Evolutionary conservation across 2,797 vertebrate species (phyloP), one percentile per base, ranked within the genome.

Genomic region (Phalloptychus januarius): DNA sequence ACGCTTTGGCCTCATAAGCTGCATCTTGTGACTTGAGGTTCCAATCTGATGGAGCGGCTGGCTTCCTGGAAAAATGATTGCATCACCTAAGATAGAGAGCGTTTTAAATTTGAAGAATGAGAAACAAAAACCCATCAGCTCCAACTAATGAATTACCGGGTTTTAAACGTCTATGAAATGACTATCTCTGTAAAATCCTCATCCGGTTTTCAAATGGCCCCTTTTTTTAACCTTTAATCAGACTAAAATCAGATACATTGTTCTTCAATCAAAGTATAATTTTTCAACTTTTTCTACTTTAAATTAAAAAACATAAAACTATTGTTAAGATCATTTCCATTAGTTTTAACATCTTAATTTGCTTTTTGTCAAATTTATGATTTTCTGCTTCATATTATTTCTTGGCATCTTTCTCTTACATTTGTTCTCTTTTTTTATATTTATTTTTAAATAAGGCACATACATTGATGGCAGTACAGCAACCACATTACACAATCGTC

Each of bases 1-100:
- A 74, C 52, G 78, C 71, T 50, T 52, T 46, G 54, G 85, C 83
- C 86, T 84, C 90, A 93, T 94, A 91, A 94, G 91, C 90, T 76
- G 36, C 40, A 90, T 92, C 95, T 94, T 95, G 90, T 96, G 95
- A 95, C 93, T 88, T 78, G 5, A 83, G 84, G 80, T 85, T 76
- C 23, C 28, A 79, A 74, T 87, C 77, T 81, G 84, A 85, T 73
- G 50, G 81, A 84, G 83, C 56, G 65, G 78, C 78, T 11, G 71
- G 71, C 72, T 85, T 89, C 76, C 50, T 70, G 79, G 76, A 87
- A 88, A 79, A n/a, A 23, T 0, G 5, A 61, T 78, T 54, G 11
- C 10, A 50, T 86, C 75, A 67, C 48, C 48, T 7, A 72, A 82
- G 80, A 80, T 18, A 15, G 31, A 45, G 42, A 73, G 71, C 74